These are phyloP conservation scores for Drosophila arizonae DNA, from an alignment of 1,140 invertebrate species.

Conservation along the genomic window DNA sequence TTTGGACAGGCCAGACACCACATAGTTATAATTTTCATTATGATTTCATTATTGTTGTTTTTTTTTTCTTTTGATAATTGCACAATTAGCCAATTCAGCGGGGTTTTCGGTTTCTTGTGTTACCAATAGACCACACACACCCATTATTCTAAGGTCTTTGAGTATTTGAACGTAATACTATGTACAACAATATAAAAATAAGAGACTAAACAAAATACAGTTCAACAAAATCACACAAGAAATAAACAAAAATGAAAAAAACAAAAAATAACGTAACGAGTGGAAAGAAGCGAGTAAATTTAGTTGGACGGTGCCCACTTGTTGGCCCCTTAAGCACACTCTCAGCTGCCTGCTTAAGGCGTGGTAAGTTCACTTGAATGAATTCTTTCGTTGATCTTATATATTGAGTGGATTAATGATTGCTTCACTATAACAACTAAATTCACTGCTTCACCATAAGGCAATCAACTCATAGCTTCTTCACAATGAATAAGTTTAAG, in stretches of 20 bases:
- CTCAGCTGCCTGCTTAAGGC: neutral
- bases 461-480: too few species aligned
- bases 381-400: too few species aligned
- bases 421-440: neutral
- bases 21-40: slow-evolving; percentile 34
- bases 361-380: neutral
- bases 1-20: slow-evolving; percentile 14
- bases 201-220: slow-evolving; percentile 41
- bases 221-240: slow-evolving; percentile 71
- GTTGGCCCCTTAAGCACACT: neutral
- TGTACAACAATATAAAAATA: slow-evolving; percentile 37
- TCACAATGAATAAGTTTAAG: too few species aligned
- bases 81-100: slow-evolving; percentile 77
- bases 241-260: slow-evolving; percentile 37
- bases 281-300: slow-evolving; percentile 22
- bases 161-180: slow-evolving; percentile 64
- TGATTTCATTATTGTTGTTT: neutral
- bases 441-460: too few species aligned
- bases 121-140: slow-evolving; percentile 42
- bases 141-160: slow-evolving; percentile 73
- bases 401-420: too few species aligned
- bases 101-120: slow-evolving; percentile 46
- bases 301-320: slow-evolving; percentile 28
- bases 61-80: slow-evolving; percentile 54
- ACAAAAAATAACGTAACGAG: neutral